phyloP scores from a whole-genome alignment of 2,888 invertebrate species.

The Drosophila monieri region DNA sequence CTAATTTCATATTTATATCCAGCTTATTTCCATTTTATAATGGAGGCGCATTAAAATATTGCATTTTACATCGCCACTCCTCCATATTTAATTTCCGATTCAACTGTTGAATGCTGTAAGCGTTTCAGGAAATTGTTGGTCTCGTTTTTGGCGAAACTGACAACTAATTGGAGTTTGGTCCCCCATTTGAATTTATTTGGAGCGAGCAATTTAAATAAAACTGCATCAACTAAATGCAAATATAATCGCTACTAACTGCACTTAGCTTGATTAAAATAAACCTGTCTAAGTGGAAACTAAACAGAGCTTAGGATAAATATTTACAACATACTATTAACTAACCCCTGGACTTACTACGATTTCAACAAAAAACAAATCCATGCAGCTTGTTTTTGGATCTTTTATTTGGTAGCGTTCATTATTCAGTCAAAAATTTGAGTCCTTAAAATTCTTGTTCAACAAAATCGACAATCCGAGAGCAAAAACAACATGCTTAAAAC shows the following conservation, averaged over 20 bases:
- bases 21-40: constrained; percentile 32
- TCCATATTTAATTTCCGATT: constrained; percentile 18
- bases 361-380: too few species aligned
- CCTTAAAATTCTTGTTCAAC: not conserved
- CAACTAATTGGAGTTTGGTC: not conserved
- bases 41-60: constrained; percentile 25
- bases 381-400: not conserved
- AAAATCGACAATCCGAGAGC: not conserved
- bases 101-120: constrained; percentile 11
- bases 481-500: constrained; percentile 17
- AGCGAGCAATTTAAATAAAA: not conserved
- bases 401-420: not conserved
- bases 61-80: constrained; percentile 21
- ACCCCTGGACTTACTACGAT: too few species aligned
- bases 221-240: not conserved
- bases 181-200: not conserved
- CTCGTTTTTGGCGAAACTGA: not conserved
- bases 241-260: not conserved
- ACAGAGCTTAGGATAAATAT: not conserved
- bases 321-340: not conserved
- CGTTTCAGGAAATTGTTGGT: not conserved
- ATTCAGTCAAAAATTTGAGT: constrained; percentile 1
- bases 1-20: constrained; percentile 57
- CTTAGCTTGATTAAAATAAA: not conserved
- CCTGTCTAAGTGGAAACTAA: not conserved